Percentiles rank a stretch among this genome's conserved stretches.
Conservation (phyloP, 2,888 invertebrate species). For the Chymomyza fuscimana region DNA sequence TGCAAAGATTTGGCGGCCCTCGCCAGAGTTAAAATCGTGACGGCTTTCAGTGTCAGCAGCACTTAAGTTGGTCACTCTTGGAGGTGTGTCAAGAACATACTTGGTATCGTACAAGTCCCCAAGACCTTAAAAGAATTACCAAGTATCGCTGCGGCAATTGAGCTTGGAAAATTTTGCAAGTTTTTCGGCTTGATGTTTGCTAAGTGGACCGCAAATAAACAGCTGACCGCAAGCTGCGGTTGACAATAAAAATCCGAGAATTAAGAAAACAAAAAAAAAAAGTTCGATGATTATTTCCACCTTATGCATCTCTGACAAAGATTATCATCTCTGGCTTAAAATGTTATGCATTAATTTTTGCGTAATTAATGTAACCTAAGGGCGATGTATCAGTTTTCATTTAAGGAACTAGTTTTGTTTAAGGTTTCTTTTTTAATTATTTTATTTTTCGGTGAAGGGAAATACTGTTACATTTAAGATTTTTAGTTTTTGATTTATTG, state of each 20-base stretch:
- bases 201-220: background rate
- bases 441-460: too few species aligned
- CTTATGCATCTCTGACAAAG: background rate
- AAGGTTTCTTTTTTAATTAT: too few species aligned
- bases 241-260: background rate
- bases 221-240: background rate
- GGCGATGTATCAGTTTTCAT: too few species aligned
- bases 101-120: background rate
- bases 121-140: background rate
- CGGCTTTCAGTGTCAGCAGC: conserved; percentile 4
- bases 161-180: background rate
- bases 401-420: background rate
- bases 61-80: conserved; percentile 1
- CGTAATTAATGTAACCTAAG: too few species aligned
- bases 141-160: background rate
- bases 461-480: background rate
- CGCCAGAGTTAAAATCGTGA: conserved; percentile 16
- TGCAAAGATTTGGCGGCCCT: background rate
- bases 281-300: background rate
- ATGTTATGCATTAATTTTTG: background rate
- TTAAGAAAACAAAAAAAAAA: background rate
- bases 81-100: background rate
- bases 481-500: background rate
- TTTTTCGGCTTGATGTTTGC: background rate
- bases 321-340: background rate